phyloP scores from a whole-genome alignment of 2,797 vertebrate species.

The Channa striata region DNA sequence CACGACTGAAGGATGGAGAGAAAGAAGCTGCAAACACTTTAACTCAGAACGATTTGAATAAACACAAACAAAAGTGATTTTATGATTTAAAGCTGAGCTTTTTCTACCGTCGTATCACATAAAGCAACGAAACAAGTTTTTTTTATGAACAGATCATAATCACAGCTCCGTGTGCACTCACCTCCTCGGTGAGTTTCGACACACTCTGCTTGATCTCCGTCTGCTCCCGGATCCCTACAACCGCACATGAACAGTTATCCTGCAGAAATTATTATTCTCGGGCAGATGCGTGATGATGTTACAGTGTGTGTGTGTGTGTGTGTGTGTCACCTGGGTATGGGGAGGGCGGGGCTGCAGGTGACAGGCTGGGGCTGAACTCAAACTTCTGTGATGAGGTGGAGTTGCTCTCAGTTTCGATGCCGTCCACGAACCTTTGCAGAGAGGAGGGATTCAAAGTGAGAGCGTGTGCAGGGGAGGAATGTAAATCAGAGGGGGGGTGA shows the following conservation, averaged over 20 bases:
- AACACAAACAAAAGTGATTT: no score
- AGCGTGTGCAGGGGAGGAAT: not conserved
- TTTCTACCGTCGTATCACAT: no score
- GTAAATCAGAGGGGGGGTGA: slow-evolving; percentile 1
- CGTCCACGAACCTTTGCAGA: slow-evolving; percentile 85
- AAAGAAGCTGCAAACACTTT: no score
- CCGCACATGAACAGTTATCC: slow-evolving; percentile 1
- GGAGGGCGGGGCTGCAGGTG: slow-evolving; percentile 69
- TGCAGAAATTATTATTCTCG: not conserved
- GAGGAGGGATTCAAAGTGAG: slow-evolving; percentile 16
- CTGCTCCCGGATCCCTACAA: slow-evolving; percentile 67
- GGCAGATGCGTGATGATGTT: not conserved
- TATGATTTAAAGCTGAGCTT: not conserved
- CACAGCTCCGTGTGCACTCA: slow-evolving; percentile 44
- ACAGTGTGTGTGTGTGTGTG: slow-evolving; percentile 1
- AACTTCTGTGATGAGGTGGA: slow-evolving; percentile 81
- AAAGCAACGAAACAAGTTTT: no score
- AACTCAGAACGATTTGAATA: no score
- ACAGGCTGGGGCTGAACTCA: slow-evolving; percentile 83
- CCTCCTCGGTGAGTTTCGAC: slow-evolving; percentile 75
- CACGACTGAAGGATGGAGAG: no score
- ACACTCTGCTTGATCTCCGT: slow-evolving; percentile 79
- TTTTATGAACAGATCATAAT: not conserved
- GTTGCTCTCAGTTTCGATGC: slow-evolving; percentile 85
- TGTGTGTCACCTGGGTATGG: slow-evolving; percentile 63